Conservation (phyloP, 2,113 vertebrate species). For the Megaleporinus macrocephalus region DNA sequence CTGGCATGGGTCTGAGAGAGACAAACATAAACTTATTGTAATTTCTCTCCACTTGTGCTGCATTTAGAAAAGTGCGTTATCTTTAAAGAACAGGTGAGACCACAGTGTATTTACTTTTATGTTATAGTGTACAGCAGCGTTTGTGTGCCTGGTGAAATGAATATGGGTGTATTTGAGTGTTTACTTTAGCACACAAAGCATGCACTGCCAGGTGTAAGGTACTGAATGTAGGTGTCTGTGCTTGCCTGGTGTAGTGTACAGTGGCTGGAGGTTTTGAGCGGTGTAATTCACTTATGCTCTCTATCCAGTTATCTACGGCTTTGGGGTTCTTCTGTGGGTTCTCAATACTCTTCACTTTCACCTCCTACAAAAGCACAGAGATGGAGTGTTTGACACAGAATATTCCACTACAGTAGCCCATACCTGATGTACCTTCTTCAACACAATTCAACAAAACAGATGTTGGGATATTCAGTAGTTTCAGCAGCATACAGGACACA, state of each 20-base stretch:
- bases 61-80: not conserved
- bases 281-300: conserved; percentile 74
- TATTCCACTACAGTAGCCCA: no score
- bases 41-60: not conserved
- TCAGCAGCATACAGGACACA: not conserved
- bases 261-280: conserved; percentile 76
- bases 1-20: conserved; percentile 84
- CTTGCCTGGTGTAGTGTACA: conserved; percentile 86
- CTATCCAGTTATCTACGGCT: conserved; percentile 86
- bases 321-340: conserved; percentile 86
- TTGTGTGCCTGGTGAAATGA: not conserved
- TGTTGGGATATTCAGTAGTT: not conserved
- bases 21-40: not conserved
- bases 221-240: not conserved
- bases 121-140: not conserved
- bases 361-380: conserved; percentile 69
- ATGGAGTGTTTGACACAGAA: not conserved
- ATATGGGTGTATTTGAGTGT: not conserved
- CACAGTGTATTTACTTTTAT: not conserved
- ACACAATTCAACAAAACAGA: not conserved
- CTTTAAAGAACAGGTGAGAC: not conserved
- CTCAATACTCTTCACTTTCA: conserved; percentile 89
- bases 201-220: no score
- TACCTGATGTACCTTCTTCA: not conserved
- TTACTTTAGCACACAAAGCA: not conserved